Evolutionary conservation across 2,797 vertebrate species (phyloP).

Genomic region (Arnoldichthys spilopterus): DNA sequence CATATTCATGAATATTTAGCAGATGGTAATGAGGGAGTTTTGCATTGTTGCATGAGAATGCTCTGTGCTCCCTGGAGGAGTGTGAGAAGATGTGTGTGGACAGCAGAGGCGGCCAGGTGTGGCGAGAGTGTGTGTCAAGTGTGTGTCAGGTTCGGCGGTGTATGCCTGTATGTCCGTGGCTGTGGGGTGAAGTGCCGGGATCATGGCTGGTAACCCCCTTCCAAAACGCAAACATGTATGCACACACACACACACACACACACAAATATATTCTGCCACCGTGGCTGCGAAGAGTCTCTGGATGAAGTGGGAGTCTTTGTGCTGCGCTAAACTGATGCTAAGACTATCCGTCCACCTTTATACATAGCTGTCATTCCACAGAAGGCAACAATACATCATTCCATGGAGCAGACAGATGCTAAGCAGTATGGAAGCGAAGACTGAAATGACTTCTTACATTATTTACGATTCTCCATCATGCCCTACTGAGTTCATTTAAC

Average conservation of each 20-base stretch:
- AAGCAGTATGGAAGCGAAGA: conserved; percentile 74
- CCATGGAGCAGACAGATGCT: conserved; percentile 65
- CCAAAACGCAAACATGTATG: conserved; percentile 19
- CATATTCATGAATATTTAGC: conserved; percentile 99
- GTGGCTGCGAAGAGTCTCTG: conserved; percentile 1
- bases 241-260: background rate
- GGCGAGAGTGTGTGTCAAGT: conserved; percentile 56
- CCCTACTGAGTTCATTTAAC: conserved; percentile 63
- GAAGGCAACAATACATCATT: conserved; percentile 42
- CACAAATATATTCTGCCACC: conserved; percentile 1
- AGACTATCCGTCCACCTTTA: conserved; percentile 62
- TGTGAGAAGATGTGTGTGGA: conserved; percentile 75
- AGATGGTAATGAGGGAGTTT: conserved; percentile 98
- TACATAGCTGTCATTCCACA: conserved; percentile 67
- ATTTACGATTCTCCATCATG: conserved; percentile 79
- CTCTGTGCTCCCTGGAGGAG: conserved; percentile 60
- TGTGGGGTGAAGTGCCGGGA: conserved; percentile 14
- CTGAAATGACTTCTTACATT: conserved; percentile 81
- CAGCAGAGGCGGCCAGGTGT: conserved; percentile 62
- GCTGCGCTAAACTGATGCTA: conserved; percentile 50
- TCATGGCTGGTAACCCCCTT: conserved; percentile 54
- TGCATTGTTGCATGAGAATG: conserved; percentile 99
- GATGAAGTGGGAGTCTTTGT: conserved; percentile 69
- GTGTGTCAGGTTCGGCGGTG: conserved; percentile 43
- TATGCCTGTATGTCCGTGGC: conserved; percentile 59